These are phyloP conservation scores for Steinernema khuongi DNA, from an alignment of 1,140 invertebrate species.

Conservation along the genomic window DNA sequence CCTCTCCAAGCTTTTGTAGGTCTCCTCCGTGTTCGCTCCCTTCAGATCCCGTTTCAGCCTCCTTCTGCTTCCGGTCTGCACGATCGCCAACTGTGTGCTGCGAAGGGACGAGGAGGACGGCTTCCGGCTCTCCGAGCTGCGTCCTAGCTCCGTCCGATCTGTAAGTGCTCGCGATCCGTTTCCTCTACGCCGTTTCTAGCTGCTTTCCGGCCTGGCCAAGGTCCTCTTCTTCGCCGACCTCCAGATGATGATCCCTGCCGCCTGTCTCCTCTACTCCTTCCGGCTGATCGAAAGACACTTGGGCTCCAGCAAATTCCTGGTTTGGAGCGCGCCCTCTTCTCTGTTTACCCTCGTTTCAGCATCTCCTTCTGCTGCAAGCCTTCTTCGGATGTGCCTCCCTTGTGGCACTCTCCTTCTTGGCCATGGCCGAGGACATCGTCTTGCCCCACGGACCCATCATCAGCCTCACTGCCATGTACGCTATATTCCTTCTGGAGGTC, in stretches of 20 bases:
- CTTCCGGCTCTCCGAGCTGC: not conserved
- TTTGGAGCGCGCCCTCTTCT: not conserved
- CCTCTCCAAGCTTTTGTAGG: not conserved
- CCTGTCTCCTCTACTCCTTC: not conserved
- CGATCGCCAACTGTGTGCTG: not conserved
- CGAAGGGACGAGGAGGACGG: not conserved
- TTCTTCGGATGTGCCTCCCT: not conserved
- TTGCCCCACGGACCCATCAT: not conserved
- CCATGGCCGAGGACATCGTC: not conserved
- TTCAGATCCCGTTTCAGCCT: slow-evolving; percentile 23
- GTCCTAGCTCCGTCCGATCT: not conserved
- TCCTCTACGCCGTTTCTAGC: not conserved
- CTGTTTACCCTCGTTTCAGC: not conserved
- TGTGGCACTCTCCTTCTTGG: not conserved
- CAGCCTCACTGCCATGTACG: not conserved
- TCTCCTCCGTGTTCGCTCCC: not conserved
- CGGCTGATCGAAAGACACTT: not conserved
- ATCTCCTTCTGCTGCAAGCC: not conserved
- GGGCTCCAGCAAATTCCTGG: not conserved
- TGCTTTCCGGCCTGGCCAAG: not conserved
- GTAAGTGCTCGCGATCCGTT: not conserved
- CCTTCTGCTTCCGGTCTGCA: not conserved
- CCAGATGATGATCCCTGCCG: not conserved
- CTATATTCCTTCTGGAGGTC: not conserved
- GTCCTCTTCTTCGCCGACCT: not conserved